Percentiles rank a stretch among this genome's conserved stretches.
Conservation (phyloP, 2,797 vertebrate species). For the Epinephelus awoara region DNA sequence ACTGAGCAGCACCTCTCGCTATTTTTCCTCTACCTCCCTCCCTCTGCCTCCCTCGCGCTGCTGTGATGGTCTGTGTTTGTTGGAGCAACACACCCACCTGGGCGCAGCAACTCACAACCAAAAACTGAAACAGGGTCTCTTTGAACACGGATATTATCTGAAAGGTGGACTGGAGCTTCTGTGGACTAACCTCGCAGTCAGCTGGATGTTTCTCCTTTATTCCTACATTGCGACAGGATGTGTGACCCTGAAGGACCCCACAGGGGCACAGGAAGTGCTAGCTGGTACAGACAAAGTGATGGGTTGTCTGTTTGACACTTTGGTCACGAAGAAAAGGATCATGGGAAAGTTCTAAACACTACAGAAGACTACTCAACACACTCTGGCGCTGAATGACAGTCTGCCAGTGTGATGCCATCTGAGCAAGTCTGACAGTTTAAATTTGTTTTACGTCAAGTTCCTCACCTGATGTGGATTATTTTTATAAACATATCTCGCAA, state of each 20-base stretch:
- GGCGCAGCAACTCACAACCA: constrained; percentile 46
- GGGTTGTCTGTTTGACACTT: constrained; percentile 39
- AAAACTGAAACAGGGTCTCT: constrained; percentile 34
- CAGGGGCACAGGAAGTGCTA: constrained; percentile 57
- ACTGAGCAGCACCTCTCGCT: constrained; percentile 50
- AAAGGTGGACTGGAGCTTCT: constrained; percentile 41
- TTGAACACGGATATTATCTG: constrained; percentile 27
- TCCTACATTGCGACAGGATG: constrained; percentile 63
- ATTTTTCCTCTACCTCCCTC: constrained; percentile 47
- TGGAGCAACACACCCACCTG: constrained; percentile 72
- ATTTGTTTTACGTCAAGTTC: constrained; percentile 23
- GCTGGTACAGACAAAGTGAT: constrained; percentile 39
- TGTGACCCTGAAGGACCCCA: constrained; percentile 57
- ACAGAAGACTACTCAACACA: constrained; percentile 19
- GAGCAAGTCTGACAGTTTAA: constrained; percentile 31
- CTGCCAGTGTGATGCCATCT: constrained; percentile 9
- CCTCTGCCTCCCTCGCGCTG: constrained; percentile 27
- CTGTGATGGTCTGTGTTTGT: constrained; percentile 65
- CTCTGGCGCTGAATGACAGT: constrained; percentile 31
- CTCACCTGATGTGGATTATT: constrained; percentile 70
- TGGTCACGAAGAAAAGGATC: constrained; percentile 49
- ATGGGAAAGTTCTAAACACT: constrained; percentile 54
- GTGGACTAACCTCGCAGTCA: constrained; percentile 32
- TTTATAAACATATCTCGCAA: constrained; percentile 41
- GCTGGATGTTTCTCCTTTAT: constrained; percentile 43